These are phyloP conservation scores for Cheilosia grossa DNA, from an alignment of 2,888 invertebrate genomes.

Conservation along the genomic window DNA sequence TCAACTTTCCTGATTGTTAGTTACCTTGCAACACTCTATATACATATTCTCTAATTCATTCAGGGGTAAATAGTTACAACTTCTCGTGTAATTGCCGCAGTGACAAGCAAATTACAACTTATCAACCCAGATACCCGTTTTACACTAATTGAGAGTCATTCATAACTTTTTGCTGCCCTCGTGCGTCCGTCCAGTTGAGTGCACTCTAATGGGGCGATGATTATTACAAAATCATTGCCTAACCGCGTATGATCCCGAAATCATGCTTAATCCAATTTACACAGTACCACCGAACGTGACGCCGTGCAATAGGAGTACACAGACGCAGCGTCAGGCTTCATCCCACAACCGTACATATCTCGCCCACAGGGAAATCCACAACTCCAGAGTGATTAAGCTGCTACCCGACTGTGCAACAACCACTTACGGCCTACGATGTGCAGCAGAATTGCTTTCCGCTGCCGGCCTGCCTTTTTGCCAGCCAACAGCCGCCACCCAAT, in stretches of 20 bases:
- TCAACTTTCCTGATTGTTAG: not conserved
- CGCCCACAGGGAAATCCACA: constrained; percentile 62
- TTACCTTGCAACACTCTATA: not conserved
- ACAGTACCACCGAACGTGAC: constrained; percentile 53
- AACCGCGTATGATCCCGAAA: constrained; percentile 49
- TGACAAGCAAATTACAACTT: constrained; percentile 62
- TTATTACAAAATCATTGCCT: constrained; percentile 66
- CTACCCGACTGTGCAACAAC: constrained; percentile 69
- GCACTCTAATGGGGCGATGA: constrained; percentile 28
- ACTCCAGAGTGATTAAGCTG: constrained; percentile 65
- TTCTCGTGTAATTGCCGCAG: constrained; percentile 39
- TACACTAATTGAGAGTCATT: constrained; percentile 59
- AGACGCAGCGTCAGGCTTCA: constrained; percentile 29
- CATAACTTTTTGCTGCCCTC: constrained; percentile 35
- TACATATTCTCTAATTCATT: constrained; percentile 8
- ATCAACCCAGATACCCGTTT: constrained; percentile 56
- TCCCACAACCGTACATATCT: constrained; percentile 33
- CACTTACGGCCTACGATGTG: constrained; percentile 57
- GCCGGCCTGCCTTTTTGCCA: not conserved
- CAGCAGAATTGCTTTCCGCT: constrained; percentile 27
- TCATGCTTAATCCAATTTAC: constrained; percentile 70
- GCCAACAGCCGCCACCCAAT: constrained; percentile 5
- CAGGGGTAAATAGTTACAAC: constrained; percentile 14
- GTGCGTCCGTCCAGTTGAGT: constrained; percentile 20
- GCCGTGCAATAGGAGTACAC: constrained; percentile 14